Conservation (phyloP, 2,113 vertebrate genomes). For the Canis aureus region DNA sequence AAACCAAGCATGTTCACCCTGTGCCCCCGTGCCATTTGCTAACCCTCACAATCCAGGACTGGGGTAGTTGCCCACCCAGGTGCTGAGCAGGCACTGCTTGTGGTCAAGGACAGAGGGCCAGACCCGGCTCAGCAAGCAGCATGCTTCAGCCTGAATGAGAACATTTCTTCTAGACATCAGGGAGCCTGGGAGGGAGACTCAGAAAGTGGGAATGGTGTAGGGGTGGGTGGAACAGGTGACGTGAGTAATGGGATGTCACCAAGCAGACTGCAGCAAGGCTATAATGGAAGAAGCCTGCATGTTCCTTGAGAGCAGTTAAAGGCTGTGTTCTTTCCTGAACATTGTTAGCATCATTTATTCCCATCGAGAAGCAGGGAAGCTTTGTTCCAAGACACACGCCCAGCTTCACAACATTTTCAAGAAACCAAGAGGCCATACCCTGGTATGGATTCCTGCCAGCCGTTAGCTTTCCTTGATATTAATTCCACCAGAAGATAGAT, state of each 20-base stretch:
- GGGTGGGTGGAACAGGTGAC: not conserved
- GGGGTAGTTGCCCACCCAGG: not conserved
- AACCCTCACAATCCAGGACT: slow-evolving; percentile 15
- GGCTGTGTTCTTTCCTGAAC: not conserved
- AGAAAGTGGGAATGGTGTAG: slow-evolving; percentile 18
- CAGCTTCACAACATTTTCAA: not conserved
- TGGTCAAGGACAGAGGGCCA: slow-evolving; percentile 8
- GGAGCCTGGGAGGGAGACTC: not conserved
- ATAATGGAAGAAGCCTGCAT: accelerated
- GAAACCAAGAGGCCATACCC: not conserved
- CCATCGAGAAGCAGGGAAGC: not conserved
- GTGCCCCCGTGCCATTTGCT: not conserved
- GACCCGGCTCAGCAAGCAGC: not conserved
- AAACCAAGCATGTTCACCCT: not conserved
- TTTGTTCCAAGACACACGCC: not conserved
- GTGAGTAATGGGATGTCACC: not conserved
- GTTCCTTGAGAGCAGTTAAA: not conserved
- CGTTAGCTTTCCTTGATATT: not conserved
- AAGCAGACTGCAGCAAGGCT: accelerated
- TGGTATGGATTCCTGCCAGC: not conserved
- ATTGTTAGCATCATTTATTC: not conserved
- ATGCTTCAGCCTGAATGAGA: not conserved
- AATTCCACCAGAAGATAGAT: not conserved
- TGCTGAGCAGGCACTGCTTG: not conserved
- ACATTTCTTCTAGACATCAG: not conserved